Evolutionary conservation across 2,888 invertebrate species (phyloP), one percentile per base, ranked within the genome.

Genomic region (Polyploca ridens): DNA sequence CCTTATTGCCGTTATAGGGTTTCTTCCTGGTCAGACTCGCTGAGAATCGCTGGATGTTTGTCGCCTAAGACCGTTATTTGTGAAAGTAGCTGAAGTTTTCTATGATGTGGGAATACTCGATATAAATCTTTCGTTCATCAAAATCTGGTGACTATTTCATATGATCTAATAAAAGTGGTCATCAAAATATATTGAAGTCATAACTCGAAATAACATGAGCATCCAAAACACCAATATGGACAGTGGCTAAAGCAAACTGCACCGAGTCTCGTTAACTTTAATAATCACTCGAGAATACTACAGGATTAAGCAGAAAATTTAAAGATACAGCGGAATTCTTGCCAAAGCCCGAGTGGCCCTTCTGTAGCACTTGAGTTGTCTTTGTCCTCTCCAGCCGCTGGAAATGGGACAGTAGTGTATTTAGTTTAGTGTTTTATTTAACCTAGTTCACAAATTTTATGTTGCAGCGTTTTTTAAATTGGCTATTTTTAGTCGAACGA

Each of bases 251-350:
- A 66, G 69, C 69, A 72, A 64, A 70, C 64, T 73, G 66, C 66
- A 74, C 69, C 44, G 69, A 73, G 65, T 76, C 88, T 90, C 88
- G 89, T 91, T 91, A 91, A 84, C 81, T 87, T 89, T 89, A 91
- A 91, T 90, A 90, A 90, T 90, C 87, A 85, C 88, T 85, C 66
- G 84, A 88, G 84, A 79, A 81, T 84, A 81, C 88, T 87, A 73
- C 79, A 84, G 82, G 84, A 89, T 90, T 85, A 87, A 90, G 87
- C 87, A 82, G 83, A 84, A 84, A 88, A 89, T 91, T 91, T 89
- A 89, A 92, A 93, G 92, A 93, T 88, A 93, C 91, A 90, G 86
- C 86, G 78, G 81, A 81, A 88, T 89, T 88, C 90, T 90, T 93
- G 93, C 93, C 93, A 93, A 91, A 79, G 85, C 69, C 80, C 65